Base-by-base conservation (phyloP, 2,888 invertebrate species). In the Crepidodera aurea region DNA sequence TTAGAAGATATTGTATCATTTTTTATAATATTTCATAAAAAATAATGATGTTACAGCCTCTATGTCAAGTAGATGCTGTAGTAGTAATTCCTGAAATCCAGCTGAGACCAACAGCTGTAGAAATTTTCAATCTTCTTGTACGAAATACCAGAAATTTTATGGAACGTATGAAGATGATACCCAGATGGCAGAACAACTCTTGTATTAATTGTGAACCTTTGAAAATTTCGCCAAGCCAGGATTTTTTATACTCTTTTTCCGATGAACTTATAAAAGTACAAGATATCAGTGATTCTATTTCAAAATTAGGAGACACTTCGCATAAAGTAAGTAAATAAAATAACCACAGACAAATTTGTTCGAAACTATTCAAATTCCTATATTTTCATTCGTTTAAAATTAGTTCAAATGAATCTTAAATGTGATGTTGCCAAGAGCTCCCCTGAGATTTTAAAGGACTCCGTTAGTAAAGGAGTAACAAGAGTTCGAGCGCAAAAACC, bases 171-270 rank as follows among this genome's bases (percentile, higher is more conserved):
- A 91, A 90, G 71, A 79, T 84, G 0, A 92, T 96, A 75, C 87
- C 90, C 0, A 88, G 96, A 6, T 96, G 96, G 96, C 91, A 93
- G 90, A 84, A 88, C 71, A 88, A 88, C 8, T 91, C 91, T 0
- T 96, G 95, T 73, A 75, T 92, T 0, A 85, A 88, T 34, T 91
- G 92, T 63, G 84, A 87, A 1, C 87, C 90, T 0, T 86, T 89
- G 66, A 83, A 82, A 68, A 80, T 87, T 6, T 82, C 83, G 0
- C 85, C 86, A 1, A 84, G 84, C 71, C 85, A 86, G 37, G 76
- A 77, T 16, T 87, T 87, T 69, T 83, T 86, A 0, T 92, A 90
- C 78, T 91, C 90, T 0, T 95, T 89, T 81, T 93, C 90, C 73
- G 90, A 92, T 63, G 94, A 96, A 68, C 84, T 94, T 1, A 81